These are phyloP conservation scores for Crypturellus undulatus DNA, from an alignment of 2,113 vertebrate genomes.

Conservation along the genomic window DNA sequence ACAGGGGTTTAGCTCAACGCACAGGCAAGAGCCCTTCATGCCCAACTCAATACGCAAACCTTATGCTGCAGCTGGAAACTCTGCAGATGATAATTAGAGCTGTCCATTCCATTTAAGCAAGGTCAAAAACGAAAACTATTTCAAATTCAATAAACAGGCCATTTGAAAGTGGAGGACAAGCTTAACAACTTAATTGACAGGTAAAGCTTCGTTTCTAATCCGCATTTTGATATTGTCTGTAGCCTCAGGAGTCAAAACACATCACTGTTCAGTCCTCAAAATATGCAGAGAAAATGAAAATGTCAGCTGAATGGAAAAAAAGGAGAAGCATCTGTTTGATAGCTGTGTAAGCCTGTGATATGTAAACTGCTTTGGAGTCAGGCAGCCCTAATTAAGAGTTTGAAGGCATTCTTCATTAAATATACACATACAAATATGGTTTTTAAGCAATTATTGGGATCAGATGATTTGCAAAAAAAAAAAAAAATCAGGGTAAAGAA, in stretches of 20 bases:
- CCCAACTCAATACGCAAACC: slow-evolving; percentile 73
- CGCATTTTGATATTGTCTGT: slow-evolving; percentile 62
- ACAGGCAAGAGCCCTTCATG: slow-evolving; percentile 64
- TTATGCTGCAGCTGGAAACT: slow-evolving; percentile 71
- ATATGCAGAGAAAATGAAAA: slow-evolving; percentile 75
- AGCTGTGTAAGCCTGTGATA: slow-evolving; percentile 44
- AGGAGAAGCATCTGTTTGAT: slow-evolving; percentile 63
- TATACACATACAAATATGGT: neutral
- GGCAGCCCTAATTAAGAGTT: slow-evolving; percentile 50
- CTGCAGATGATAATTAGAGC: slow-evolving; percentile 75
- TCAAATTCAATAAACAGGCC: slow-evolving; percentile 62
- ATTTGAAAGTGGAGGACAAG: slow-evolving; percentile 59
- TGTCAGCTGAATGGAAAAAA: slow-evolving; percentile 64
- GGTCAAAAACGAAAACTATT: slow-evolving; percentile 72
- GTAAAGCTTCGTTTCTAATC: slow-evolving; percentile 66
- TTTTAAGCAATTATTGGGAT: slow-evolving; percentile 9
- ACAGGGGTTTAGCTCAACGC: slow-evolving; percentile 70
- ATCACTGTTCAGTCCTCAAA: slow-evolving; percentile 60
- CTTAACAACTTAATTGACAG: slow-evolving; percentile 60
- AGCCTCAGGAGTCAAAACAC: slow-evolving; percentile 72
- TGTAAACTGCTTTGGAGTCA: slow-evolving; percentile 54
- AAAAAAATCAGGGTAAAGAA: neutral
- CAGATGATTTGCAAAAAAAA: neutral
- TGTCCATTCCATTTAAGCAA: slow-evolving; percentile 75
- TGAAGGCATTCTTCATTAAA: slow-evolving; percentile 54